Evolutionary conservation across 1,140 invertebrate species (phyloP).

Genomic region (Diachasma alloeum): DNA sequence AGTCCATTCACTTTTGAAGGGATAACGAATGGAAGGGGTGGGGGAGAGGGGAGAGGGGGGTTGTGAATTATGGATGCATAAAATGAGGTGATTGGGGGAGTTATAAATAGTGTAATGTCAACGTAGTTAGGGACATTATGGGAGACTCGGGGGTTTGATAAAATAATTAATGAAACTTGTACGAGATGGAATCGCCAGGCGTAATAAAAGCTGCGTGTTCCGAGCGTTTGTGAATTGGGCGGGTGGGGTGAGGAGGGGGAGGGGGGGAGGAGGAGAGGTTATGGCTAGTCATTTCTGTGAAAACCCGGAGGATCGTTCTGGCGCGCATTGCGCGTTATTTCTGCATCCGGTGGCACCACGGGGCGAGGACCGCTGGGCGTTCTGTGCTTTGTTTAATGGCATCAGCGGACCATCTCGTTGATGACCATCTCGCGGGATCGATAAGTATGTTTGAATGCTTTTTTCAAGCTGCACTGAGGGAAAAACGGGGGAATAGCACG

Average conservation of each 20-base stretch:
- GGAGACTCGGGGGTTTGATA: constrained; percentile 12
- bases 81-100: neutral
- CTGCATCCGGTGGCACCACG: neutral
- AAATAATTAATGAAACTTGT: constrained; percentile 29
- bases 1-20: too few species aligned
- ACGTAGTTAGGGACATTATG: constrained; percentile 2
- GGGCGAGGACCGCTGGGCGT: neutral
- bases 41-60: too few species aligned
- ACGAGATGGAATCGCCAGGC: constrained; percentile 23
- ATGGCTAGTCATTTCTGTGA: neutral
- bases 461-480: neutral
- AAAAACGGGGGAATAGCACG: neutral
- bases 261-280: neutral
- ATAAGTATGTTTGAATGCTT: constrained; percentile 10
- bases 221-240: too few species aligned
- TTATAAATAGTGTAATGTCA: constrained; percentile 23
- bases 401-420: neutral
- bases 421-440: constrained; percentile 7
- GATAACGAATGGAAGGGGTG: too few species aligned
- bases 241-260: neutral
- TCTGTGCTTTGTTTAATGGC: constrained; percentile 29
- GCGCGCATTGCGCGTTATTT: neutral
- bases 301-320: neutral
- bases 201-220: constrained; percentile 9
- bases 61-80: too few species aligned